Conservation (phyloP, 2,113 vertebrate species). For the Miniopterus natalensis region DNA sequence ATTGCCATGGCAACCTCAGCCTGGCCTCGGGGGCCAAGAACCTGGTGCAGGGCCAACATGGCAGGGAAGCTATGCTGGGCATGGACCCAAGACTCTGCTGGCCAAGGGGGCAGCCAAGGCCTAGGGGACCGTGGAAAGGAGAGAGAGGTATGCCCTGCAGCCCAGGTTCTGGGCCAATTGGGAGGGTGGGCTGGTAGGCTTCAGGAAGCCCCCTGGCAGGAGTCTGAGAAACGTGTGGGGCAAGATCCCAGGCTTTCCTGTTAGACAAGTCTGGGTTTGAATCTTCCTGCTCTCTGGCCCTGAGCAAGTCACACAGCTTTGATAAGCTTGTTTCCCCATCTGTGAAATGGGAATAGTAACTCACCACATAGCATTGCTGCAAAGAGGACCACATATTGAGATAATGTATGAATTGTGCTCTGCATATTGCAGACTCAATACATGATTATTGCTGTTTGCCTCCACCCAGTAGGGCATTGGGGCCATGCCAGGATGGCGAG, state of each 20-base stretch:
- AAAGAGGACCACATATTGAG: background rate
- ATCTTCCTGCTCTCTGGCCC: background rate
- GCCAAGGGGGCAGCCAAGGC: background rate
- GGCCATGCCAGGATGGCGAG: background rate
- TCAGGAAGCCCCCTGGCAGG: constrained; percentile 8
- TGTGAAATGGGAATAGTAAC: background rate
- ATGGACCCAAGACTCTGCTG: background rate
- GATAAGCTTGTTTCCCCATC: background rate
- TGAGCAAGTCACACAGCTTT: background rate
- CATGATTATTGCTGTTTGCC: background rate
- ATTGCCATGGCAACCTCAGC: constrained; percentile 71
- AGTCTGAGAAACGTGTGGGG: background rate
- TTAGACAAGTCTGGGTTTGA: constrained; percentile 4
- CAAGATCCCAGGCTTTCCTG: constrained; percentile 11
- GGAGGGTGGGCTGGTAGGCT: background rate
- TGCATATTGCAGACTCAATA: background rate
- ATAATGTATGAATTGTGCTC: background rate
- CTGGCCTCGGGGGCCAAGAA: constrained; percentile 52
- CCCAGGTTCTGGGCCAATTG: background rate
- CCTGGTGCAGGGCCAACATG: constrained; percentile 54
- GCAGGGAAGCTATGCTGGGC: background rate
- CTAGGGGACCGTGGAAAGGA: background rate
- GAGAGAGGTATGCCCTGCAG: background rate
- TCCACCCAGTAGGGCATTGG: background rate
- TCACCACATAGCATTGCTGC: background rate